Evolutionary conservation across 2,113 vertebrate genomes (phyloP), one percentile per base, ranked within the genome.

Genomic region (Oceanodroma tethys): DNA sequence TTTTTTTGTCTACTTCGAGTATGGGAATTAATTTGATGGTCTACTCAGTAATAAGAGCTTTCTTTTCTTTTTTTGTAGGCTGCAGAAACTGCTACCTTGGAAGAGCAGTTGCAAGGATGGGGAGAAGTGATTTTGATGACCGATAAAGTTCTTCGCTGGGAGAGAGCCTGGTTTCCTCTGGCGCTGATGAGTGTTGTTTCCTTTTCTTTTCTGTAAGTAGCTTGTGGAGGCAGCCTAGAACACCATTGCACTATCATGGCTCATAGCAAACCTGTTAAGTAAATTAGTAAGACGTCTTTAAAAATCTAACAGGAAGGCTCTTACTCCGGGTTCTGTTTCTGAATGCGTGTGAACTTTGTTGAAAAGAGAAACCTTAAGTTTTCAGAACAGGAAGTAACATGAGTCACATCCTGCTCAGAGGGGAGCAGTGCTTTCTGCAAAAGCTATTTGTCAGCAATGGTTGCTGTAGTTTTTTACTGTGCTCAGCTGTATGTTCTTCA

Each of bases 81-180:
- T 85, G 97, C 98, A 88, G 99, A 99, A 96, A 99, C 99, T 26
- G 99, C 99, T 13, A 98, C 98, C 95, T 98, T 99, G 96, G 99
- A 99, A 92, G 99, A 99, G 97, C 99, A 99, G 81, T 98, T 99
- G 95, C 99, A 99, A 97, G 99, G 98, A 94, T 99, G 99, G 99
- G 99, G 99, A 52, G 99, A 99, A 95, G 99, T 99, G 96, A 99
- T 99, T 97, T 97, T 99, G 94, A 96, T 99, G 29, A 98, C 98
- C 0, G 99, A 99, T 91, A 99, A 98, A 43, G 97, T 99, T 58
- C 98, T 99, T 74, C 99, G 99, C 30, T 99, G 99, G 99, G 99
- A 99, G 95, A 99, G 99, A 95, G 98, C 99, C 15, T 99, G 99
- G 99, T 99, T 99, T 96, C 99, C 99, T 15, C 99, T 98, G 74